Evolutionary conservation across 2,797 vertebrate species (phyloP).

Genomic region (Chanos chanos): DNA sequence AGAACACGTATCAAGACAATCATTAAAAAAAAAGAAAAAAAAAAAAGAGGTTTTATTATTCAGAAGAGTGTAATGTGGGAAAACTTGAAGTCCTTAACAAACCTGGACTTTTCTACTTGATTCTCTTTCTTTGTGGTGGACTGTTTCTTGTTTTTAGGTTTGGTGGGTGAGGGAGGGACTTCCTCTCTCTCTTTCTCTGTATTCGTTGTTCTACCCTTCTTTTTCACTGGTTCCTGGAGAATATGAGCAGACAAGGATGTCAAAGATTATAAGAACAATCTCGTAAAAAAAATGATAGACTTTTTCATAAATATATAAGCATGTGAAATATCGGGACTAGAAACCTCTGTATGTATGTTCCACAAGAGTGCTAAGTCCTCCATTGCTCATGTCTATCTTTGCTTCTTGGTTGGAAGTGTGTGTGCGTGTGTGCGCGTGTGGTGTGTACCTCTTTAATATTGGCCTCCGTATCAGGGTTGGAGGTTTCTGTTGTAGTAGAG

Average conservation of each 20-base stretch:
- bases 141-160: slow-evolving; percentile 87
- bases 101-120: slow-evolving; percentile 86
- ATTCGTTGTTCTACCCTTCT: slow-evolving; percentile 79
- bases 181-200: slow-evolving; percentile 80
- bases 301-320: too few species aligned
- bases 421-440: too few species aligned
- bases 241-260: not conserved
- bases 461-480: slow-evolving; percentile 90
- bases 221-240: slow-evolving; percentile 86
- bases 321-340: too few species aligned
- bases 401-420: too few species aligned
- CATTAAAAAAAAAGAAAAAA: not conserved
- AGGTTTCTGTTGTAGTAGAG: slow-evolving; percentile 97
- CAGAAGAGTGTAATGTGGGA: not conserved
- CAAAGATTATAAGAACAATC: not conserved
- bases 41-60: not conserved
- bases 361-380: too few species aligned
- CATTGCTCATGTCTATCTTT: too few species aligned
- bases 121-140: slow-evolving; percentile 80
- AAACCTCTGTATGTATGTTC: too few species aligned
- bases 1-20: not conserved
- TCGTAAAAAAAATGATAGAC: not conserved
- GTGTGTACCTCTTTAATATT: slow-evolving; percentile 89
- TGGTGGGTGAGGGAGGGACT: slow-evolving; percentile 72
- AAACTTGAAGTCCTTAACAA: slow-evolving; percentile 29